Conservation (phyloP, 2,797 vertebrate genomes). For the Anguilla anguilla region DNA sequence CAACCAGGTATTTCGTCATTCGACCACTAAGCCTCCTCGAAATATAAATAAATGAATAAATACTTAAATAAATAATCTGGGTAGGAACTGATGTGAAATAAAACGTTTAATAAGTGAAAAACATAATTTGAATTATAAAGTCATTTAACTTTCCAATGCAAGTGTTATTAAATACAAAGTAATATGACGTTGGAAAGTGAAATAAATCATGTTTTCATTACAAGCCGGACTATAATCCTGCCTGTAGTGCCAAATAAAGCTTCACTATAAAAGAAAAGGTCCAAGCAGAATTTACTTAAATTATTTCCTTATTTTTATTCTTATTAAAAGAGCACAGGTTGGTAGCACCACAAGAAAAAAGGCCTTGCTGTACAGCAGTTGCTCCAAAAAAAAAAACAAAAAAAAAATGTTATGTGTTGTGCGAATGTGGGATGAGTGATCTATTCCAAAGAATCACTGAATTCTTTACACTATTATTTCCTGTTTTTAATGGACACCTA, state of each 20-base stretch:
- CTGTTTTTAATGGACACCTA: conserved; percentile 4
- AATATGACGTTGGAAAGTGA: not conserved
- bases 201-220: not conserved
- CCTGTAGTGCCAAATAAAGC: no score
- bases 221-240: not conserved
- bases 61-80: no score
- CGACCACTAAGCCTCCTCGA: not conserved
- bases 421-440: not conserved
- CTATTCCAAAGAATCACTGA: not conserved
- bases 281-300: not conserved
- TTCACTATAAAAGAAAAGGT: not conserved
- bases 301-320: conserved; percentile 29
- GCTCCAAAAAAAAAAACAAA: not conserved
- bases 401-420: not conserved
- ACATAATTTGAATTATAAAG: conserved; percentile 15
- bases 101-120: conserved; percentile 59
- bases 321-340: conserved; percentile 25
- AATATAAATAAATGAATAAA: not conserved
- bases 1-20: not conserved
- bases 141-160: not conserved
- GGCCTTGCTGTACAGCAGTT: conserved; percentile 24
- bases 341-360: conserved; percentile 23
- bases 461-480: not conserved
- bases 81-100: not conserved
- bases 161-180: not conserved